phyloP scores from a whole-genome alignment of 2,888 invertebrate genomes.

The Euplagia quadripunctaria region DNA sequence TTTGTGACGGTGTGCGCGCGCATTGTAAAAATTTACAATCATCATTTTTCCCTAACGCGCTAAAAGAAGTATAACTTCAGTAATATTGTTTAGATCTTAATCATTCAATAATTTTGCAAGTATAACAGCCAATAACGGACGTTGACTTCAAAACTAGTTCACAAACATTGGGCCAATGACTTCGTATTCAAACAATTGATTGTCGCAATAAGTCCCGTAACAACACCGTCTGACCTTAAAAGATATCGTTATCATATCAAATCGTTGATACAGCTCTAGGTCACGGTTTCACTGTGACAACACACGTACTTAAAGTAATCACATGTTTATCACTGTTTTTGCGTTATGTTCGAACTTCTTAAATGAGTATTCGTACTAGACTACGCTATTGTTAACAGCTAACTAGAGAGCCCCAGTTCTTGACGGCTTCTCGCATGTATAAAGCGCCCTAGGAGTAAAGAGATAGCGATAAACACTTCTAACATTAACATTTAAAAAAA shows the following conservation, averaged over 20 bases:
- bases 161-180: constrained; percentile 29
- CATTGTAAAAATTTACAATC: no score
- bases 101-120: constrained; percentile 1
- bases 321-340: neutral
- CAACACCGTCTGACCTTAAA: constrained; percentile 24
- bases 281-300: constrained; percentile 1
- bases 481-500: no score
- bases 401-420: no score
- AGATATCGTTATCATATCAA: constrained; percentile 15
- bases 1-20: no score
- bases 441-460: no score
- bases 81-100: neutral
- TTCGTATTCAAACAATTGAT: constrained; percentile 16
- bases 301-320: neutral
- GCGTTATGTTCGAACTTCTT: neutral
- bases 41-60: no score
- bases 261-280: constrained; percentile 12
- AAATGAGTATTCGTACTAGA: no score
- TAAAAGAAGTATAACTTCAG: no score
- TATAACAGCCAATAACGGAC: neutral
- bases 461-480: no score
- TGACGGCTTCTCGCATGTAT: no score
- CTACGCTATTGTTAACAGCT: no score
- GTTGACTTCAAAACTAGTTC: neutral
- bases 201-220: constrained; percentile 26